Evolutionary conservation across 1,140 invertebrate genomes (phyloP), one percentile per base, ranked within the genome.

Genomic region (Cydia strobilella): DNA sequence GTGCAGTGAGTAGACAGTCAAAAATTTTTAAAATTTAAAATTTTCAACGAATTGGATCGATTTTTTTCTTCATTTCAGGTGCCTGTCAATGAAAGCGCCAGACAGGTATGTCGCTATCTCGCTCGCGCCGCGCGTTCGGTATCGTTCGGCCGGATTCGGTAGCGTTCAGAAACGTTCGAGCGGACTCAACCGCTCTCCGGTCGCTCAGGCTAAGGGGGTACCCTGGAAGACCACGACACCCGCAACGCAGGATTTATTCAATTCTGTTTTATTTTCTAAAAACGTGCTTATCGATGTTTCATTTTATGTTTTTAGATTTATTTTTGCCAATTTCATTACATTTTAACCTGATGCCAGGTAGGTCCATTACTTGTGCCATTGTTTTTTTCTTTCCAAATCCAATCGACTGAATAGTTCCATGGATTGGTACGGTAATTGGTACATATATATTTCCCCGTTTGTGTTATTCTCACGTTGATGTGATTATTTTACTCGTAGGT

Each of bases 71-170:
- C 93, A 94, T 95, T 95, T 94, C 94, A 95, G 94, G 94, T 95
- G 94, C 94, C 94, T 95, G 94, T 95, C 94, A 94, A 94, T 94
- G 94, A 95, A 95, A 94, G 94, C 94, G 94, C 94, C 94, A 91
- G 94, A 95, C 93, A 95, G 94, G 94, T 95, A 95, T 93, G 92
- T 93, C 86, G 80, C 89, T 91, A 91, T 83, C 83, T 89, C 88
- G 85, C 80, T 88, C 86, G 80, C 84, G 77, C 80, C 82, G 84
- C 89, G 88, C 89, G 84, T 89, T 90, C 85, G 85, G 85, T 92
- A 88, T 88, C 88, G 86, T 88, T 90, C 87, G 86, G 85, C 86
- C 86, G 84, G 82, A 83, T 86, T 89, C 88, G 87, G 87, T 90
- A 84, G 79, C 89, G 88, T 89, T 89, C 84, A 86, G 84, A 84